phyloP scores from a whole-genome alignment of 2,888 invertebrate species.

The Microctonus brassicae region DNA sequence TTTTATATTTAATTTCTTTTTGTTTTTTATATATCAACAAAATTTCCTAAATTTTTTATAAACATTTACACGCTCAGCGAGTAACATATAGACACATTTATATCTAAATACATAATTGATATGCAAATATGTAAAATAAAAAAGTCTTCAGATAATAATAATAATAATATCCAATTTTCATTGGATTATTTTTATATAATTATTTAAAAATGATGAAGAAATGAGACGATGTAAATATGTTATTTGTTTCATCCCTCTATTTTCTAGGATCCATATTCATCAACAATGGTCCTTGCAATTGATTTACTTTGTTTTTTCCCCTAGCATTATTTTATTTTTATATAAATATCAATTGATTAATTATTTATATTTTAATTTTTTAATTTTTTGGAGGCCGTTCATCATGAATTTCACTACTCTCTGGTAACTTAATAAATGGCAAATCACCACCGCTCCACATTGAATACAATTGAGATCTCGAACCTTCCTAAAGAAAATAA shows the following conservation, averaged over 20 bases:
- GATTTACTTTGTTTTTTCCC: background rate
- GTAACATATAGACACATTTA: slow-evolving; percentile 11
- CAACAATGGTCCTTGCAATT: background rate
- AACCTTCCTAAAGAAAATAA: slow-evolving; percentile 66
- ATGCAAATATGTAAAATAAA: slow-evolving; percentile 38
- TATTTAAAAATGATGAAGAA: background rate
- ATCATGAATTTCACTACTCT: slow-evolving; percentile 67
- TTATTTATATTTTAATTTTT: slow-evolving; percentile 12
- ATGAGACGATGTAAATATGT: background rate
- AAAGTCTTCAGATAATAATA: too few relatives aligned
- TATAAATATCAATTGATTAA: background rate
- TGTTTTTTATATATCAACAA: background rate
- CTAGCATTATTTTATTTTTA: background rate
- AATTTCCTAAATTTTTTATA: background rate
- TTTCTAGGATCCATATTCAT: background rate
- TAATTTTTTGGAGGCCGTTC: slow-evolving; percentile 62
- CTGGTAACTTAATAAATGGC: slow-evolving; percentile 70
- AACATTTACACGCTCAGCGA: background rate
- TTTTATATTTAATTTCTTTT: slow-evolving; percentile 6
- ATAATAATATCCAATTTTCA: too few relatives aligned
- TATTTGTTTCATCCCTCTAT: too few relatives aligned
- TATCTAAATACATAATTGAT: slow-evolving; percentile 36
- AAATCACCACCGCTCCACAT: slow-evolving; percentile 71
- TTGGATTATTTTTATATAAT: background rate
- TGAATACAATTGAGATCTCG: slow-evolving; percentile 69